Base-by-base conservation (phyloP, 2,797 vertebrate species). In the Anomalospiza imberbis region DNA sequence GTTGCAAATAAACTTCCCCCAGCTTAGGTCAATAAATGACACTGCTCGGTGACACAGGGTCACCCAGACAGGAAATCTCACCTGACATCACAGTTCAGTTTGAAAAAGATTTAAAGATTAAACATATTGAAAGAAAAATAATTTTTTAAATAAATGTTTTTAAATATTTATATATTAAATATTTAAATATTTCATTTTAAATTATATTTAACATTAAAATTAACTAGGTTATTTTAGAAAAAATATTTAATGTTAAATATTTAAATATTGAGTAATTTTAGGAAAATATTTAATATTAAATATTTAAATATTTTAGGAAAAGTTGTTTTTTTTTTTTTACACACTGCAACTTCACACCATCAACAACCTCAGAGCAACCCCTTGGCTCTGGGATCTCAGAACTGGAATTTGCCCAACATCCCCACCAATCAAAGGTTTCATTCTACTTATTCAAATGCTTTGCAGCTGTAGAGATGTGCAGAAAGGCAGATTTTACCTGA, bases 401-500 rank as follows among this genome's bases (percentile, higher is more conserved):
- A 65, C 26, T 7, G 38, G 9, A 40, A 61, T 1, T 5, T 17
- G 19, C n/a, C n/a, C 58, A 54, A 28, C 0, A 9, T 21, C 11
- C 3, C 29, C 66, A 13, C 6, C 6, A 63, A 77, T 2, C 34
- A 38, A 8, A 62, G 26, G 4, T 12, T 62, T 31, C 17, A 65
- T 54, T 81, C 77, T 7, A 6, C 6, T 62, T n/a, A 10, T 16
- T 57, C 19, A 6, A 2, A 50, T 13, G 14, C 31, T 80, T 38
- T 71, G 19, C 54, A 66, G 26, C 38, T 31, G 17, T 6, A 40
- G 17, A 31, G 50, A 66, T 0, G 38, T 0, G 8, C 3, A 83
- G 47, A 32, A 45, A 67, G 5, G 7, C 54, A 92, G 98, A 98
- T 88, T 95, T 70, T 98, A 99, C 99, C 99, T 99, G 93, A 99